Evolutionary conservation across 2,113 vertebrate genomes (phyloP).

Genomic region (Hiodon alosoides): DNA sequence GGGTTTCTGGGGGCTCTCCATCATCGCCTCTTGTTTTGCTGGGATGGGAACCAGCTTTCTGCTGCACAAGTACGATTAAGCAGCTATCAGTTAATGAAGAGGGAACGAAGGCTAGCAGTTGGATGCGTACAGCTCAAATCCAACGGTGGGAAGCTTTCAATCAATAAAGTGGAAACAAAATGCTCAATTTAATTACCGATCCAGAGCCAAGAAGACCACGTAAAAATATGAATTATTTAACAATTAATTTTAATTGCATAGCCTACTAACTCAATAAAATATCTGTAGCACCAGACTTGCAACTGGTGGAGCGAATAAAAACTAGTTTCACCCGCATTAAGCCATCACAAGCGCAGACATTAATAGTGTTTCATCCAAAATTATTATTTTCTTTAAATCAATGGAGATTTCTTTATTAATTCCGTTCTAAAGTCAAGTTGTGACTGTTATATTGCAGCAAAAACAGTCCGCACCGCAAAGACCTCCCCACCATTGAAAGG

Average conservation of each 20-base stretch:
- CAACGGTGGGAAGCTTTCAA: not conserved
- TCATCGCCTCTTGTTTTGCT: too few species aligned
- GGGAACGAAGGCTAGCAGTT: not conserved
- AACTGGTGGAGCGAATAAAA: too few species aligned
- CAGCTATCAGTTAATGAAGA: constrained; percentile 11
- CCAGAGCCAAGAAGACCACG: not conserved
- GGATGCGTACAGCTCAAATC: not conserved
- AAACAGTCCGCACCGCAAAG: not conserved
- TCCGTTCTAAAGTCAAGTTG: not conserved
- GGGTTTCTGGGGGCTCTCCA: not conserved
- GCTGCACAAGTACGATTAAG: too few species aligned
- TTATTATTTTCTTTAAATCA: too few species aligned
- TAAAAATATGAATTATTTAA: too few species aligned
- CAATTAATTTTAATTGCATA: too few species aligned
- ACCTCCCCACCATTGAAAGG: not conserved
- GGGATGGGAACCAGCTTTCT: not conserved
- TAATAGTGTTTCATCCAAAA: too few species aligned
- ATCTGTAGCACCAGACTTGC: too few species aligned
- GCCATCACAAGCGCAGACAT: too few species aligned
- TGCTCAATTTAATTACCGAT: constrained; percentile 23
- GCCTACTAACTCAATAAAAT: too few species aligned
- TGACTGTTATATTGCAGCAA: not conserved
- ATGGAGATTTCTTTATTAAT: too few species aligned
- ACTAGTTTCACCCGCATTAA: too few species aligned
- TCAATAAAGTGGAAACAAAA: constrained; percentile 21